Evolutionary conservation across 2,797 vertebrate genomes (phyloP).

Genomic region (Podargus strigoides): DNA sequence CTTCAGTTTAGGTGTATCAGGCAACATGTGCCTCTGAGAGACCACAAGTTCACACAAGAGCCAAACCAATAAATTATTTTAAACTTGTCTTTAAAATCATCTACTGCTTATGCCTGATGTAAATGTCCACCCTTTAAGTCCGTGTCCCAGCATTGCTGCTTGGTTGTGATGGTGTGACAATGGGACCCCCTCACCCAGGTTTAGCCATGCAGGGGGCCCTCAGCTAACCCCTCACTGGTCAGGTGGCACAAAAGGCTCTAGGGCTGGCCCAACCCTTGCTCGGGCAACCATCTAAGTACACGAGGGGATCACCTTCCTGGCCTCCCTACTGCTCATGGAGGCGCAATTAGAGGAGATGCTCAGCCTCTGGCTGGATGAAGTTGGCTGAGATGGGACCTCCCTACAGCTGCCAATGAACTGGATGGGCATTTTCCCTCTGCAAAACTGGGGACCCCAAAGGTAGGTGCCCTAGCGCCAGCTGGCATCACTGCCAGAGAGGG

Average conservation of each 20-base stretch:
- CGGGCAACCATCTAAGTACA: rapidly evolving
- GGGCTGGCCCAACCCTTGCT: background rate
- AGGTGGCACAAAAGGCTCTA: background rate
- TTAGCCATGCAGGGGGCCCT: background rate
- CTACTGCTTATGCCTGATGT: background rate
- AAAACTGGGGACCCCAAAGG: background rate
- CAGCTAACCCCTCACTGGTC: background rate
- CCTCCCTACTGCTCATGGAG: background rate
- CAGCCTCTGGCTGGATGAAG: background rate
- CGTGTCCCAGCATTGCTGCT: background rate
- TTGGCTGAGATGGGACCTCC: background rate
- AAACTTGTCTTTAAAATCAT: background rate
- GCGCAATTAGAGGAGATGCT: background rate
- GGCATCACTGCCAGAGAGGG: rapidly evolving
- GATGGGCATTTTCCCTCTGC: background rate
- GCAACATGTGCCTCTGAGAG: background rate
- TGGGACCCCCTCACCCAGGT: rapidly evolving
- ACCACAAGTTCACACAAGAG: rapidly evolving
- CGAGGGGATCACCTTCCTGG: background rate
- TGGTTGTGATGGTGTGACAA: rapidly evolving
- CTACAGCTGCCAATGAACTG: background rate
- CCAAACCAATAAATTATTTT: background rate
- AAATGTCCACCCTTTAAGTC: background rate
- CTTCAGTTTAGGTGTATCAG: background rate
- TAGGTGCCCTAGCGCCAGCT: rapidly evolving